These are phyloP conservation scores for Podocnemis expansa DNA, from an alignment of 2,113 vertebrate species.

Conservation along the genomic window DNA sequence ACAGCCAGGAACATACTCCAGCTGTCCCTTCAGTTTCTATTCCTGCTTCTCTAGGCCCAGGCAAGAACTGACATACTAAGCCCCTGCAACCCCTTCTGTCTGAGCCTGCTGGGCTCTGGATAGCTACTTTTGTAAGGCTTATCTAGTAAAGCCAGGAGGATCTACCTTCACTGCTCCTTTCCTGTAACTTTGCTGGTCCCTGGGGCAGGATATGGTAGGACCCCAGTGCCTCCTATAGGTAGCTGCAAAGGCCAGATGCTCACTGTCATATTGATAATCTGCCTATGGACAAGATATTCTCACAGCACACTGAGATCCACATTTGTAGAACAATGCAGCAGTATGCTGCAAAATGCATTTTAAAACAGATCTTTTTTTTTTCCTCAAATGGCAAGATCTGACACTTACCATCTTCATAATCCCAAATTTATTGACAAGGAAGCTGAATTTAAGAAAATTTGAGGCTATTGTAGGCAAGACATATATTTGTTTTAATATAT, in stretches of 20 bases:
- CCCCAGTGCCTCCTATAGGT: background rate
- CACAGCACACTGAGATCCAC: background rate
- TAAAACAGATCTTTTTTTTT: background rate
- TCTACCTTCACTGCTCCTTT: background rate
- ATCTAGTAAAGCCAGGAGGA: background rate
- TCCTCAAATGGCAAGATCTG: background rate
- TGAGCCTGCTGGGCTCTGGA: background rate
- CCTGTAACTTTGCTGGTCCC: background rate
- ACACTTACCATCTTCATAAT: slow-evolving; percentile 8
- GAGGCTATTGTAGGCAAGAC: background rate
- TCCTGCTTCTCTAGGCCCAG: background rate
- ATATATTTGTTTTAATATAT: background rate
- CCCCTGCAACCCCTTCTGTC: background rate
- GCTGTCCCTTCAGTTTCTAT: background rate
- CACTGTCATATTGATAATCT: background rate
- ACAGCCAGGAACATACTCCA: background rate
- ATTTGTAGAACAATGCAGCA: slow-evolving; percentile 12
- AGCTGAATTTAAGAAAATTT: background rate
- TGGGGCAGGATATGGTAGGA: background rate
- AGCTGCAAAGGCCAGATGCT: background rate
- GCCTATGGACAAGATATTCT: slow-evolving; percentile 12
- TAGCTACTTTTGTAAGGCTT: background rate
- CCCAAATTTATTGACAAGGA: background rate
- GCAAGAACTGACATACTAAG: background rate
- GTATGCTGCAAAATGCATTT: background rate